Percentiles rank a stretch among this genome's conserved stretches.
phyloP scores from a whole-genome alignment of 2,113 vertebrate species.

The Sinocyclocheilus maitianheensis region DNA sequence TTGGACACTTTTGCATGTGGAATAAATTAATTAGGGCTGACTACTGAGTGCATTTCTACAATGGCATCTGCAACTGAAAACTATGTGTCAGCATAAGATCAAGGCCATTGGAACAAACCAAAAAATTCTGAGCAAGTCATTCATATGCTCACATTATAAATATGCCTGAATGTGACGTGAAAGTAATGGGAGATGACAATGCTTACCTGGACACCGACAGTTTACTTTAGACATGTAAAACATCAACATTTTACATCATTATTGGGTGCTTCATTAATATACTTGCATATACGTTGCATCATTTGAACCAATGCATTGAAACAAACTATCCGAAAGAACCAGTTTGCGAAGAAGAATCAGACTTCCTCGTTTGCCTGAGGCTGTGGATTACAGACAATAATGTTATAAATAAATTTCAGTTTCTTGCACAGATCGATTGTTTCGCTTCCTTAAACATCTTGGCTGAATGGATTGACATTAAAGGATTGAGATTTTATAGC shows the following conservation, averaged over 20 bases:
- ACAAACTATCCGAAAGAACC: no score
- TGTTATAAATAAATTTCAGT: no score
- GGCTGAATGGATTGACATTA: slow-evolving; percentile 74
- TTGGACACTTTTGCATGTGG: not conserved
- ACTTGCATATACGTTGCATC: no score
- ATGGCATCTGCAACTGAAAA: not conserved
- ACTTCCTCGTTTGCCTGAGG: no score
- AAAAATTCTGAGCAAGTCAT: not conserved
- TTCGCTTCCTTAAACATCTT: no score
- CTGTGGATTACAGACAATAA: no score
- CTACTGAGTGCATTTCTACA: not conserved
- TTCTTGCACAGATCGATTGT: no score
- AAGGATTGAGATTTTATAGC: slow-evolving; percentile 10
- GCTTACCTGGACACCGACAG: slow-evolving; percentile 95
- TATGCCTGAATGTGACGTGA: no score
- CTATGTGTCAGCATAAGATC: not conserved
- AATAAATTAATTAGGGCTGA: not conserved
- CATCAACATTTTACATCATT: no score
- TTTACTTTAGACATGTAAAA: slow-evolving; percentile 65
- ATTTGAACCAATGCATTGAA: no score
- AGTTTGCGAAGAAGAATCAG: no score
- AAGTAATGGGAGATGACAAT: not conserved
- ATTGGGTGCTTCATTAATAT: no score
- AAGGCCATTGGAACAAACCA: not conserved
- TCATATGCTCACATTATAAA: not conserved